phyloP scores from a whole-genome alignment of 2,797 vertebrate species.

The Cryptoblepharus egeriae region DNA sequence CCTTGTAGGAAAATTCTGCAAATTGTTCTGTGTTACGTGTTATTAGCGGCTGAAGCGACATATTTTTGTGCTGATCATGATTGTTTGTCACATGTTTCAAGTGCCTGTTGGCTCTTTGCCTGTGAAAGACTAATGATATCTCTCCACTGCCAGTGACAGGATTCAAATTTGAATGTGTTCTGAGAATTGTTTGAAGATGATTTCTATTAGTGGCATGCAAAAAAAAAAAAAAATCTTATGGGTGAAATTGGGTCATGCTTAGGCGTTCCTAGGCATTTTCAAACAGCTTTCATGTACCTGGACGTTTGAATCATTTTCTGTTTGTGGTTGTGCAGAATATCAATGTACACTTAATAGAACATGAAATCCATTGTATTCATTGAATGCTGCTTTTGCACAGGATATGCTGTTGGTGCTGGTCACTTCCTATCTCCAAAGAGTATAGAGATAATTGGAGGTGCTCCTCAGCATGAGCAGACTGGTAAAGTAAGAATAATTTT shows the following conservation, averaged over 20 bases:
- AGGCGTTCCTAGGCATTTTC: background rate
- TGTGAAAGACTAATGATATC: no score
- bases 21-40: no score
- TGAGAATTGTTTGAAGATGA: background rate
- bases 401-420: constrained; percentile 92
- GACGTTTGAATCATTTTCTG: background rate
- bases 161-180: background rate
- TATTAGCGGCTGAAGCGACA: no score
- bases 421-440: constrained; percentile 82
- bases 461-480: constrained; percentile 91
- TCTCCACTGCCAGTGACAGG: background rate
- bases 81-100: background rate
- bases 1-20: no score
- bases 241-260: background rate
- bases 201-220: background rate
- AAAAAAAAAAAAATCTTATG: background rate
- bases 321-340: background rate
- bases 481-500: constrained; percentile 87
- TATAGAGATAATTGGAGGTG: constrained; percentile 90
- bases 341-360: background rate
- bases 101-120: background rate
- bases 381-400: constrained; percentile 72
- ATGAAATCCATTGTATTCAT: background rate
- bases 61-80: background rate
- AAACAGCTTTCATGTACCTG: background rate